A percentile compares a stretch with the other conserved stretches of the same genome.
Evolutionary conservation across 2,888 invertebrate genomes (phyloP).

Genomic region (Meta bourneti): DNA sequence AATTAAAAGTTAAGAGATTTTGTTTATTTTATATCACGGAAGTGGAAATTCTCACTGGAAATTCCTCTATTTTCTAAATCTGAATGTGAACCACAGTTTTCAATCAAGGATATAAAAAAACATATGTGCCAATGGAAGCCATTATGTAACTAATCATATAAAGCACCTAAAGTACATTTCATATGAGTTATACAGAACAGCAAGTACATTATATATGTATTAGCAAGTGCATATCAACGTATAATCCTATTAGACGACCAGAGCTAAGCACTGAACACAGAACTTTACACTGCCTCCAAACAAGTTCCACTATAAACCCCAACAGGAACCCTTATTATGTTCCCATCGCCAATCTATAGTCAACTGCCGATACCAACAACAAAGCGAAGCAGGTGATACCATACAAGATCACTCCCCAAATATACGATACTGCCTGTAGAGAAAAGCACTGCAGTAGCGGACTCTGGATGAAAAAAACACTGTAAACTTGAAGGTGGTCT

Average conservation of each 20-base stretch:
- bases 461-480: conserved; percentile 18
- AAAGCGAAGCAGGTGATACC: conserved; percentile 46
- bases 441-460: conserved; percentile 10
- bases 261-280: neutral
- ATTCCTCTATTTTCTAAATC: too few relatives aligned
- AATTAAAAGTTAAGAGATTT: too few relatives aligned
- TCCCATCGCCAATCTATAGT: conserved; percentile 13
- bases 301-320: neutral
- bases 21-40: too few relatives aligned
- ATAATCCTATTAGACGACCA: neutral
- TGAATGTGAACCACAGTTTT: too few relatives aligned
- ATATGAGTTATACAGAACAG: too few relatives aligned
- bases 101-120: too few relatives aligned
- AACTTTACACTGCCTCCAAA: neutral
- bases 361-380: conserved; percentile 39
- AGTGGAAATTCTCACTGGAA: too few relatives aligned
- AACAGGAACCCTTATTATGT: conserved; percentile 39
- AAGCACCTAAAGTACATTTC: too few relatives aligned
- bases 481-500: conserved; percentile 9
- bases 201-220: neutral
- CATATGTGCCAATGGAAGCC: too few relatives aligned
- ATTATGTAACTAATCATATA: too few relatives aligned
- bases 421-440: conserved; percentile 19
- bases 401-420: conserved; percentile 36
- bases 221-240: neutral